Evolutionary conservation across 53 echinoderm and acorn worm species (phyloP), one percentile per base, ranked within the genome.

Genomic region (Holothuria scabra): DNA sequence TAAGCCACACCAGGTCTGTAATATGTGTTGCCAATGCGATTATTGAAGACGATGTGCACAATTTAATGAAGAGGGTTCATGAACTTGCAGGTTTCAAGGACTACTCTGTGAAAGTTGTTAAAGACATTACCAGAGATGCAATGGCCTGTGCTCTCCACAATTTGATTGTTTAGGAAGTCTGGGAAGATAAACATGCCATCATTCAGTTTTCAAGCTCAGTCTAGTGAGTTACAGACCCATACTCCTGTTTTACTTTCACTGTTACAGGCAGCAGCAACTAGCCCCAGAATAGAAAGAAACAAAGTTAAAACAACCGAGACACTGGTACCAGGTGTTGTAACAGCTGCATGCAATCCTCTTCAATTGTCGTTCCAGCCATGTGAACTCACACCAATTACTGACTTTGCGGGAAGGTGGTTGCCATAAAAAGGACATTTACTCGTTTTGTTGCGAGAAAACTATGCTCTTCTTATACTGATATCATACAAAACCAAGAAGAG

Each of bases 311-410:
- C 76, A 5, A 61, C 32, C 29, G 65, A 76, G 16, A 0, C 74
- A 28, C 60, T 86, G 1, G 44, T 30, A 9, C 90, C 83, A 56
- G 62, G 60, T 1, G 56, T 90, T 0, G 14, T 83, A 12, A 76
- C 83, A 23, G 86, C 86, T 21, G 90, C 90, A 10, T n/a, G 74
- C 81, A 59, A 52, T 90, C 20, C 76, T 86, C 8, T 72, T 90
- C 10, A 90, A 90, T 57, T 82, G 86, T 60, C 56, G 83, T 10
- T 78, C 46, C 21, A 62, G 63, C 41, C 28, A 82, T n/a, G 86
- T 90, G 90, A 90, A 90, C 34, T 46, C 52, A 12, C 86, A 81
- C 33, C 85, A 90, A 74, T 70, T 82, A 19, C 12, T 90, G 19
- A 86, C 83, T 49, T 23, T 90, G 61, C 23, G 60, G 49, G 75